Evolutionary conservation across 2,797 vertebrate species (phyloP).

Genomic region (Mus spretus): DNA sequence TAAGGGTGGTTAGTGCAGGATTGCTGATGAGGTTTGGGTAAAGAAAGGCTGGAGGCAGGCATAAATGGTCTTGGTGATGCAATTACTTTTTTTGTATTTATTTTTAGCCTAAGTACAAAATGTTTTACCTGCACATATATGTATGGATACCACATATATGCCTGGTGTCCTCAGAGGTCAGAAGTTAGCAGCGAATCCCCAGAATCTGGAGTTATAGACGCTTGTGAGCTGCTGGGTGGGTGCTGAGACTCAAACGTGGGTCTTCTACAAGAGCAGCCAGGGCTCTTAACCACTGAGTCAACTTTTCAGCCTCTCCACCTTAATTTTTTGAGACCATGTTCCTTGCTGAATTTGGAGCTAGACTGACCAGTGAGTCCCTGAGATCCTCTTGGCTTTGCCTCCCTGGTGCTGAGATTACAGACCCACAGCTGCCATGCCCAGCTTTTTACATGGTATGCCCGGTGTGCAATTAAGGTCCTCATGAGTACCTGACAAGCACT

Average conservation of each 20-base stretch:
- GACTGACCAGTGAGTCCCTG: neutral
- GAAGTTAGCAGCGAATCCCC: neutral
- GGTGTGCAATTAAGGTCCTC: neutral
- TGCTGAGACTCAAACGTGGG: neutral
- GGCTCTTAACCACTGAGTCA: neutral
- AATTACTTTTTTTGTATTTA: neutral
- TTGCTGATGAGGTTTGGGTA: neutral
- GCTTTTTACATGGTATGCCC: neutral
- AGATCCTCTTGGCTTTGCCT: neutral
- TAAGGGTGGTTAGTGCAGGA: rapidly evolving
- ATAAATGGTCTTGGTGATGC: neutral
- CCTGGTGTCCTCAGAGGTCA: neutral
- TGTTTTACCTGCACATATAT: neutral
- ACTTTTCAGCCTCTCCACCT: neutral
- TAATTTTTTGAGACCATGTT: neutral
- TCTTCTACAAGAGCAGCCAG: neutral
- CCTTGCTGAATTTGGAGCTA: neutral
- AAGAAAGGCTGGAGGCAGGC: neutral
- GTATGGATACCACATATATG: neutral
- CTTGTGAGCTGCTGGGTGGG: neutral
- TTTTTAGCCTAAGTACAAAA: neutral
- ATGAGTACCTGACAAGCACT: neutral
- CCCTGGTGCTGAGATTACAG: neutral
- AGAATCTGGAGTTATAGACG: neutral
- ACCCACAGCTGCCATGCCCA: too few species aligned